Evolutionary conservation across 2,797 vertebrate species (phyloP).

Genomic region (Neosilurus hyrtlii): DNA sequence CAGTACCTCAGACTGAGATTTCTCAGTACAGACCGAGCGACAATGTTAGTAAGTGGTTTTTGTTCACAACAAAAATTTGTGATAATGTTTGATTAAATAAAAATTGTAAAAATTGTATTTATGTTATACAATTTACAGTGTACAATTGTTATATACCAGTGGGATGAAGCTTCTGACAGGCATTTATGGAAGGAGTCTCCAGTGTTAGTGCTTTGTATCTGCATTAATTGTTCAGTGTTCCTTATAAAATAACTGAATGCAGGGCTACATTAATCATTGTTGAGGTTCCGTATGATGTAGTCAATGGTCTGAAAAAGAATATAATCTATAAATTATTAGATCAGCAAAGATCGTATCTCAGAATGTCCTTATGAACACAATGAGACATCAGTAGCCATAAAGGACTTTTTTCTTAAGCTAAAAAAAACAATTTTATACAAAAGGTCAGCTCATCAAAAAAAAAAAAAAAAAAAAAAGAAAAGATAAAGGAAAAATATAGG

Average conservation of each 20-base stretch:
- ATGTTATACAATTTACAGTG: no score
- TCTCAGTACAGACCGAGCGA: no score
- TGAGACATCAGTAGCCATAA: background rate
- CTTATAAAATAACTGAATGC: background rate
- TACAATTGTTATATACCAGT: no score
- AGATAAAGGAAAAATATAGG: conserved; percentile 55
- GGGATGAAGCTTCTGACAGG: no score
- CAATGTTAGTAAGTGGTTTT: no score
- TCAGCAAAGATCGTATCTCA: background rate
- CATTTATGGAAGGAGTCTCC: background rate
- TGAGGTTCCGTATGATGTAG: conserved; percentile 91
- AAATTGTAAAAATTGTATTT: no score
- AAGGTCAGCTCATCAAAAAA: background rate
- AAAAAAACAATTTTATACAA: background rate
- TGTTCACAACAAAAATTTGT: no score
- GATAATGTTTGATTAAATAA: no score
- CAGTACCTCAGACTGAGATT: no score
- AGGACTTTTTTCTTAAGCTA: conserved; percentile 1
- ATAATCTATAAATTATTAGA: background rate
- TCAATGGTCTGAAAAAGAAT: conserved; percentile 61
- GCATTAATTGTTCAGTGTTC: background rate
- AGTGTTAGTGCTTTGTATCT: background rate
- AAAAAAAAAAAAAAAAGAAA: no score
- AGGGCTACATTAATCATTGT: conserved; percentile 63
- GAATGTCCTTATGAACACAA: background rate